These are phyloP conservation scores for Sebastolobus alascanus DNA, from an alignment of 2,797 vertebrate species.

Conservation along the genomic window DNA sequence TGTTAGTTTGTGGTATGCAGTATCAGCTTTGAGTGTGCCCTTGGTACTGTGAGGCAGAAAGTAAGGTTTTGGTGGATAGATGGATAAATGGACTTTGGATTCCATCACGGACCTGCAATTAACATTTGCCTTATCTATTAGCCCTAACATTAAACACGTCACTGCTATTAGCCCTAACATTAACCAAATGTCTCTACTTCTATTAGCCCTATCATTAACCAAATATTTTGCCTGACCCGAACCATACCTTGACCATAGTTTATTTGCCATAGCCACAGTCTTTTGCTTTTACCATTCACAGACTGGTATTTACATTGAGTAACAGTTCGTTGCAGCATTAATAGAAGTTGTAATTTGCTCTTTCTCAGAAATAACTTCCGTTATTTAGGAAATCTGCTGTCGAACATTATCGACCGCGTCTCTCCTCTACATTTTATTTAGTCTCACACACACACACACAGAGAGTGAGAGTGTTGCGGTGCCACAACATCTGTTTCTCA, in stretches of 20 bases:
- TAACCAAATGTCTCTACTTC: neutral
- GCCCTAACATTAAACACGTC: neutral
- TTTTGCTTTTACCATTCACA: neutral
- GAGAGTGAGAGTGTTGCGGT: conserved; percentile 9
- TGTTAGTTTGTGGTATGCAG: neutral
- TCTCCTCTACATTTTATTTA: conserved; percentile 25
- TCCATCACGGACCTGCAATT: neutral
- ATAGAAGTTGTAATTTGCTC: neutral
- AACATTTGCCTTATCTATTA: neutral
- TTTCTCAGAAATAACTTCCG: neutral
- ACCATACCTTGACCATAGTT: neutral
- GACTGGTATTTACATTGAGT: neutral
- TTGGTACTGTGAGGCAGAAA: neutral
- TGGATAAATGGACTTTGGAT: neutral
- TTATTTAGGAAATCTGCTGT: conserved; percentile 19
- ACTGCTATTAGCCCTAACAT: neutral
- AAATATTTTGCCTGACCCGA: neutral
- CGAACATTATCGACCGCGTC: conserved; percentile 19
- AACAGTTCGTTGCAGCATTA: neutral
- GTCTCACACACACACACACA: conserved; percentile 24
- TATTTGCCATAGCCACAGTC: neutral
- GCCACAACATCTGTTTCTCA: conserved; percentile 67
- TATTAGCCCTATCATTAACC: neutral
- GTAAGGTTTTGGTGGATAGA: neutral
- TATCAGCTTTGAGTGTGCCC: neutral